phyloP scores from a whole-genome alignment of 2,888 invertebrate genomes.

The Andrena bicolor region DNA sequence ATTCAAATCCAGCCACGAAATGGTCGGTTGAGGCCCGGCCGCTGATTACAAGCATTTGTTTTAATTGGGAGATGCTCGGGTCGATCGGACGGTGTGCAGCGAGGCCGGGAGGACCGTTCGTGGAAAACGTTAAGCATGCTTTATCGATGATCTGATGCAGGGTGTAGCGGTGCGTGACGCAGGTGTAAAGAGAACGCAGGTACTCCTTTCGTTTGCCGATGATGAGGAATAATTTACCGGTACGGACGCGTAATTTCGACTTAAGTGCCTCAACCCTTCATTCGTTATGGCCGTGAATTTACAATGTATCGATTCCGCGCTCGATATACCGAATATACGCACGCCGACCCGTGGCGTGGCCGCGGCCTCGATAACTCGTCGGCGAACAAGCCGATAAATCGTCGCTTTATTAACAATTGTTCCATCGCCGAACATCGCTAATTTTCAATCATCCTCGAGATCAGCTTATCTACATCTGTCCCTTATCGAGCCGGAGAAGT shows the following conservation, averaged over 20 bases:
- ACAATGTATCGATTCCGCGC: constrained; percentile 39
- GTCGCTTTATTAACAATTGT: constrained; percentile 29
- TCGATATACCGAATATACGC: not conserved
- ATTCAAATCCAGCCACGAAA: constrained; percentile 15
- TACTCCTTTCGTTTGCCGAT: constrained; percentile 39
- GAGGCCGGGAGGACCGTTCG: constrained; percentile 30
- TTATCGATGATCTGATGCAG: constrained; percentile 48
- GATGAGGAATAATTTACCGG: constrained; percentile 54
- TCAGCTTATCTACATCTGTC: not conserved
- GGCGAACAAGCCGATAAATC: not conserved
- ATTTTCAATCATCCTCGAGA: constrained; percentile 7
- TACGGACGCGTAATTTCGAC: constrained; percentile 50
- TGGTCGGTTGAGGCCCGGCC: not conserved
- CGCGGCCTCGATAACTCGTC: constrained; percentile 1
- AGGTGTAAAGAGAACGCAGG: constrained; percentile 53
- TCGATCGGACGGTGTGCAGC: not conserved
- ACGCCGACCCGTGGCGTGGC: not conserved
- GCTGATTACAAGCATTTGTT: constrained; percentile 30
- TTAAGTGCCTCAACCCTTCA: constrained; percentile 27
- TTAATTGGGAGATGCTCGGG: constrained; percentile 41
- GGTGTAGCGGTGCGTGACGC: constrained; percentile 52
- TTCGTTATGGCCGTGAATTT: constrained; percentile 35
- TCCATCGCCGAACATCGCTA: not conserved
- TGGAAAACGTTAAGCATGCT: constrained; percentile 57
- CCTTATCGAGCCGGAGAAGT: not conserved